Conservation (phyloP, 1,140 invertebrate species). For the Leptopilina clavipes region DNA sequence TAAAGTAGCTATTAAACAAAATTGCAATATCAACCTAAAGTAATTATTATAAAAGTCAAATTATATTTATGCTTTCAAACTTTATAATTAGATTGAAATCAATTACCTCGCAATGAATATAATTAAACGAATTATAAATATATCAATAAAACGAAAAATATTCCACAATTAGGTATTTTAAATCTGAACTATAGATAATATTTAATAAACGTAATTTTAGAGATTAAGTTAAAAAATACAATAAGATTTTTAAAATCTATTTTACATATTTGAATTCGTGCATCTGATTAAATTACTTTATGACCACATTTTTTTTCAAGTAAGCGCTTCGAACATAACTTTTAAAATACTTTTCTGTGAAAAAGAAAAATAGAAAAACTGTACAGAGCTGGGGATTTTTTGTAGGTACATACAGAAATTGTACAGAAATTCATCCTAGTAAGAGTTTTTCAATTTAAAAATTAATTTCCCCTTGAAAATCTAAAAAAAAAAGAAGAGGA, state of each 20-base stretch:
- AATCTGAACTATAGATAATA: too few species aligned
- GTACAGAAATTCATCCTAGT: neutral
- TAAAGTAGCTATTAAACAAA: too few species aligned
- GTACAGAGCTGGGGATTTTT: neutral
- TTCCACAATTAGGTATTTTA: too few species aligned
- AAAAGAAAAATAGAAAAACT: neutral
- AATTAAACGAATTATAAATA: too few species aligned
- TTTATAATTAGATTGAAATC: too few species aligned
- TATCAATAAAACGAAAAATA: too few species aligned
- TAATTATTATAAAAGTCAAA: too few species aligned
- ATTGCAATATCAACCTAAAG: too few species aligned
- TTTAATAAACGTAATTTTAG: too few species aligned
- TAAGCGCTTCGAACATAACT: neutral
- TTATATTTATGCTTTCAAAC: too few species aligned
- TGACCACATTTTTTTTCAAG: neutral
- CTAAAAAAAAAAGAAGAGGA: neutral
- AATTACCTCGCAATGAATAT: too few species aligned
- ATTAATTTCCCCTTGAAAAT: neutral
- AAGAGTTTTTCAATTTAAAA: neutral
- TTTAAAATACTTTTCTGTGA: neutral
- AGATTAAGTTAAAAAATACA: neutral
- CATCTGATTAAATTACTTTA: neutral
- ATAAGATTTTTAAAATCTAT: neutral
- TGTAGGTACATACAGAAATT: too few species aligned
- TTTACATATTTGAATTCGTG: slow-evolving; percentile 1